These are phyloP conservation scores for Microctonus brassicae DNA, from an alignment of 2,888 invertebrate species.

Conservation along the genomic window DNA sequence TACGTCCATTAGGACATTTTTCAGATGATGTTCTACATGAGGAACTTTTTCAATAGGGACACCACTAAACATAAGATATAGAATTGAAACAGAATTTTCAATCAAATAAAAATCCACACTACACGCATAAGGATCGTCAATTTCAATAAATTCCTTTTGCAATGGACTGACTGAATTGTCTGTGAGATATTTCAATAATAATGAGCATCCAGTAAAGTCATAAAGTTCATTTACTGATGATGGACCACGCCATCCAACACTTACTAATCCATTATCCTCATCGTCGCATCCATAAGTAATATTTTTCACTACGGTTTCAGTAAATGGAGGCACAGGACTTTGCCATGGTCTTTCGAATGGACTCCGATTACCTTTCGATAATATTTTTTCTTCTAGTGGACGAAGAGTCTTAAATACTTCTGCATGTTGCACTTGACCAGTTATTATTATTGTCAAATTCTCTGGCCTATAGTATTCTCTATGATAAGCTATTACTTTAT, in stretches of 20 bases:
- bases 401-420: conserved; percentile 82
- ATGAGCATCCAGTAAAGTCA: conserved; percentile 76
- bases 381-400: conserved; percentile 82
- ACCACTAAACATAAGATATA: conserved; percentile 81
- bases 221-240: conserved; percentile 73
- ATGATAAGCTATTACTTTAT: conserved; percentile 86
- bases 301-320: conserved; percentile 73
- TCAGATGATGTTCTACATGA: conserved; percentile 74
- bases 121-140: conserved; percentile 84
- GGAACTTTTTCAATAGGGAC: conserved; percentile 80
- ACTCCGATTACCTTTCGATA: conserved; percentile 74
- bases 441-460: conserved; percentile 87
- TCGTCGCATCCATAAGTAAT: conserved; percentile 86
- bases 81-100: conserved; percentile 80
- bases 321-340: conserved; percentile 76
- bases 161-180: conserved; percentile 90
- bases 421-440: conserved; percentile 83
- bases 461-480: conserved; percentile 89
- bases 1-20: conserved; percentile 70
- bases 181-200: conserved; percentile 85
- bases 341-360: conserved; percentile 85
- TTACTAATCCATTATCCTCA: conserved; percentile 84
- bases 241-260: conserved; percentile 87
- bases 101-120: conserved; percentile 78
- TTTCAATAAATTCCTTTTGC: conserved; percentile 86